Percentiles rank a stretch among this genome's conserved stretches.
These are phyloP conservation scores for Tenrec ecaudatus DNA, from an alignment of 2,113 vertebrate genomes.

Conservation along the genomic window DNA sequence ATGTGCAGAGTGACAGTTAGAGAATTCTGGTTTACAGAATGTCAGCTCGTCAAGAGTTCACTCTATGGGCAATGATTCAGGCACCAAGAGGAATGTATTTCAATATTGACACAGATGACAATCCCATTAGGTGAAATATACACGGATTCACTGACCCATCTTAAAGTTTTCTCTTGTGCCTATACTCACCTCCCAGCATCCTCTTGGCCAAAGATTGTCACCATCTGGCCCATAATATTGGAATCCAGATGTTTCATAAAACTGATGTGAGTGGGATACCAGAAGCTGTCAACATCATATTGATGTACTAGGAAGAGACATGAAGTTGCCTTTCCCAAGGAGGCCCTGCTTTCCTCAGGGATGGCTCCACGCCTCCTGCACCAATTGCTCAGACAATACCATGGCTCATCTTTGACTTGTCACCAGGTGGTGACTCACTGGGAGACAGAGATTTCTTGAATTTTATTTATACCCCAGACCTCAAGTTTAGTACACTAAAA, in stretches of 20 bases:
- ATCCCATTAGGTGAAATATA: not conserved
- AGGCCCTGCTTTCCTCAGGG: not conserved
- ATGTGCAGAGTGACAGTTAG: not conserved
- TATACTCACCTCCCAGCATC: not conserved
- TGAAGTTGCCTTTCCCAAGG: slow-evolving; percentile 7
- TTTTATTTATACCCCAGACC: not conserved
- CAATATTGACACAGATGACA: not conserved
- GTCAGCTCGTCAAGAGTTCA: not conserved
- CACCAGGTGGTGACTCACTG: not conserved
- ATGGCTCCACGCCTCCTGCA: not conserved
- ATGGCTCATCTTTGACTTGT: not conserved
- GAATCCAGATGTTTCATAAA: slow-evolving; percentile 29
- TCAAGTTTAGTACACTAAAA: not conserved
- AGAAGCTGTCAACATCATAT: not conserved
- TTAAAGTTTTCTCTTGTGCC: not conserved
- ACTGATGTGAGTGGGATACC: not conserved
- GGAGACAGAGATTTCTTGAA: not conserved
- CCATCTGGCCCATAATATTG: slow-evolving; percentile 2
- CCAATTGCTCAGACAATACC: not conserved
- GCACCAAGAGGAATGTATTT: not conserved
- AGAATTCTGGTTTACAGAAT: slow-evolving; percentile 22
- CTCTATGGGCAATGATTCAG: not conserved
- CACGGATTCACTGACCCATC: not conserved
- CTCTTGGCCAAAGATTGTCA: not conserved
- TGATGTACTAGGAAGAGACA: not conserved